phyloP scores from a whole-genome alignment of 1,140 invertebrate species.

The Paralvinella palmiformis region DNA sequence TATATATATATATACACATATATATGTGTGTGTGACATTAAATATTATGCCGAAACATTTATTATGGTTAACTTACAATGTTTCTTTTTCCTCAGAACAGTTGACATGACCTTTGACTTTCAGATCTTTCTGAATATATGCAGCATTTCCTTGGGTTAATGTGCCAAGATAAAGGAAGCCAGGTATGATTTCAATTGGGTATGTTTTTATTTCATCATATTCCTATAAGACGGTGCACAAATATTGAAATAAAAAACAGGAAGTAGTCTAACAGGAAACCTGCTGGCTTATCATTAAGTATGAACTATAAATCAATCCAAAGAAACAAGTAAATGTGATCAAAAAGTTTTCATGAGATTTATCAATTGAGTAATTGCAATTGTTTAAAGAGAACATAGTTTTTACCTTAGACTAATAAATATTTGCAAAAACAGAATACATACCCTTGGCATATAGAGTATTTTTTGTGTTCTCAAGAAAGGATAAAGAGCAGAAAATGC shows the following conservation, averaged over 20 bases:
- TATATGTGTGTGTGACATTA: background rate
- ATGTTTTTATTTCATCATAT: conserved; percentile 44
- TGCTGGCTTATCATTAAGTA: too few relatives aligned
- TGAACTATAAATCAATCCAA: too few relatives aligned
- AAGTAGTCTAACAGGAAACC: too few relatives aligned
- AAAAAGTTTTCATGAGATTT: too few relatives aligned
- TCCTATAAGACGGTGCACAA: conserved; percentile 44
- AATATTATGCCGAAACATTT: background rate
- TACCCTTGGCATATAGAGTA: conserved; percentile 48
- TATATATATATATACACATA: background rate
- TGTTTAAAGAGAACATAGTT: too few relatives aligned
- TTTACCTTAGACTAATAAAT: too few relatives aligned
- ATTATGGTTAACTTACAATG: conserved; percentile 31
- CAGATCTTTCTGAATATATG: conserved; percentile 47
- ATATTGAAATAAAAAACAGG: too few relatives aligned
- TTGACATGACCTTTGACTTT: conserved; percentile 47
- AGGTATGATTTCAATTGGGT: conserved; percentile 46
- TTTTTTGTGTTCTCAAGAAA: conserved; percentile 50
- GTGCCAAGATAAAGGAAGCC: conserved; percentile 46
- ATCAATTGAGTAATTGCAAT: too few relatives aligned
- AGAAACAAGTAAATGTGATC: too few relatives aligned
- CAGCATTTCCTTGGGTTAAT: conserved; percentile 41
- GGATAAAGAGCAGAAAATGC: conserved; percentile 49
- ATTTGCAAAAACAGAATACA: too few relatives aligned
- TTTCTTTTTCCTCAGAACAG: conserved; percentile 38